Evolutionary conservation across 2,888 invertebrate species (phyloP), one percentile per base, ranked within the genome.

Genomic region (Neuroscelio doddi): DNA sequence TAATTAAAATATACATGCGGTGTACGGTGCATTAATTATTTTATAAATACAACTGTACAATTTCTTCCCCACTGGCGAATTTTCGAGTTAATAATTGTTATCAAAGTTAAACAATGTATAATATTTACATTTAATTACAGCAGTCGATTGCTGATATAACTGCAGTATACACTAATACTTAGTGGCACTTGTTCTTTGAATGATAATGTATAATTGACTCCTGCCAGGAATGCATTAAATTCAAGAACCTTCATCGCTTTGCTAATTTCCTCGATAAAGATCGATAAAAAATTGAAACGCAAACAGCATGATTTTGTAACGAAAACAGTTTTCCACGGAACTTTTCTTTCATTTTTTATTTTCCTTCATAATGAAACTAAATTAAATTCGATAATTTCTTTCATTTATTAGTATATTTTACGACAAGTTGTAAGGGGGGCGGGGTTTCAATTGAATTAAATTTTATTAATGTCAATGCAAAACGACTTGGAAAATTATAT

Each of bases 281-380:
- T 36, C 36, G 15, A 36, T 36, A 12, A 36, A 36, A 36, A 36
- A 36, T 36, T 36, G 36, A 36, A 36, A 36, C 12, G 36, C 36
- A 36, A 36, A 14, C 12, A 36, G 12, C 10, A 10, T 9, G 30
- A 9, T 9, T 30, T 30, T 9, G 2, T 30, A 3, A 9, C 10
- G 9, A 30, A 9, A 10, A 30, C n/a, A 30, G 8, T 30, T 30
- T 30, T 30, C 10, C 30, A 10, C 71, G 73, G 69, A 72, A 61
- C 69, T 56, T 58, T 64, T 57, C 64, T 56, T 68, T 44, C 55
- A 42, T 36, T 57, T 52, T 57, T 62, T 62, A 62, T 65, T 51
- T 46, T 57, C 50, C 38, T 46, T 47, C 44, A n/a, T n/a, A n/a
- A n/a, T n/a, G n/a, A n/a, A n/a, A n/a, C n/a, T n/a, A n/a, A n/a